phyloP scores from a whole-genome alignment of 2,888 invertebrate genomes.

The Drosophila limbata region DNA sequence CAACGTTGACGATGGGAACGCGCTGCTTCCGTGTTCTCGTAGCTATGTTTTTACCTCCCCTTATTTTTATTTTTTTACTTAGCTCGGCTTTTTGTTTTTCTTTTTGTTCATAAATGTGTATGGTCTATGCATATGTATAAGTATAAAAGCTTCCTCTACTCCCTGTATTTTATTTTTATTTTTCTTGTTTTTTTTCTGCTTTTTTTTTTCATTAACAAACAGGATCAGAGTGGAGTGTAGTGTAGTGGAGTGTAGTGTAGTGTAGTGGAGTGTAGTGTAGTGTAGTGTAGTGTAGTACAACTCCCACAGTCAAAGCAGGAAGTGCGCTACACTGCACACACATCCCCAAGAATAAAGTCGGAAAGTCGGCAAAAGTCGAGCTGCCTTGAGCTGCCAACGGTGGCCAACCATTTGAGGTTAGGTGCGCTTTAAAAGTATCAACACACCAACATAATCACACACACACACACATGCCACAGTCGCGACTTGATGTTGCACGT shows the following conservation, averaged over 20 bases:
- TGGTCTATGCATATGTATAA: constrained; percentile 5
- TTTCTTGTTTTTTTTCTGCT: constrained; percentile 1
- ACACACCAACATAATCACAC: not conserved
- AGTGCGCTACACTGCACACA: constrained; percentile 70
- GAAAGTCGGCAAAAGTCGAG: constrained; percentile 22
- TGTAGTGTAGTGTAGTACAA: constrained; percentile 7
- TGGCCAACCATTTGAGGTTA: constrained; percentile 51
- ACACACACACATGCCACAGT: constrained; percentile 4
- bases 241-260: not conserved
- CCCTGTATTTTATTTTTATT: not conserved
- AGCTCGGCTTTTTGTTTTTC: not conserved
- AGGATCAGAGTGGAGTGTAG: constrained; percentile 28
- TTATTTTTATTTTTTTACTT: not conserved
- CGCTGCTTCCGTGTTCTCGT: constrained; percentile 62
- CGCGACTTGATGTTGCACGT: constrained; percentile 21
- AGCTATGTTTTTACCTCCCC: constrained; percentile 14
- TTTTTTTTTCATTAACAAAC: constrained; percentile 68
- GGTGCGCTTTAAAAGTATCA: constrained; percentile 33
- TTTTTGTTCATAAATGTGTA: constrained; percentile 35
- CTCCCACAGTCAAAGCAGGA: constrained; percentile 63
- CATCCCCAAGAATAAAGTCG: constrained; percentile 25
- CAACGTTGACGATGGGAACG: constrained; percentile 34
- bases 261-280: constrained; percentile 15
- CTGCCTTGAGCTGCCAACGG: constrained; percentile 35
- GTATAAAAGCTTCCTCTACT: constrained; percentile 8